These are phyloP conservation scores for Temnothorax unifasciatus DNA, from an alignment of 2,888 invertebrate genomes.

Conservation along the genomic window DNA sequence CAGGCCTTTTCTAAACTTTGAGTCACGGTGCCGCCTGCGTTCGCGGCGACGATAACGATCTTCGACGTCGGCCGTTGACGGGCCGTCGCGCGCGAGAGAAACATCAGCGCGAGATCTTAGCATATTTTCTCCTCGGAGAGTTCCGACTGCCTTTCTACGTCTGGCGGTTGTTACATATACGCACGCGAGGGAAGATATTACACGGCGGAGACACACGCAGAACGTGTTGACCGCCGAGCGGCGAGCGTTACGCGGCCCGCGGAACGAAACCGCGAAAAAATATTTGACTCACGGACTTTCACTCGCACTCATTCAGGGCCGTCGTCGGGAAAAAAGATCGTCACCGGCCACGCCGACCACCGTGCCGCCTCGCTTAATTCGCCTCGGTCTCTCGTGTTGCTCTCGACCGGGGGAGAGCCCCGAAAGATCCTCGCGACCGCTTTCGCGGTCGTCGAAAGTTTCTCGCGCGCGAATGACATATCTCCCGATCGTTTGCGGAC, in stretches of 20 bases:
- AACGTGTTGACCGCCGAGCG: neutral
- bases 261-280: constrained; percentile 70
- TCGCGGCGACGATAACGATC: neutral
- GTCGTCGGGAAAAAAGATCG: constrained; percentile 70
- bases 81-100: neutral
- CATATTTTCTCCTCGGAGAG: constrained; percentile 28
- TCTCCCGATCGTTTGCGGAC: constrained; percentile 20
- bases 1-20: neutral
- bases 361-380: neutral
- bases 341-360: constrained; percentile 15
- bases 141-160: constrained; percentile 13
- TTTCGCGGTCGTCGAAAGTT: constrained; percentile 62
- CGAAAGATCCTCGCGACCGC: constrained; percentile 58
- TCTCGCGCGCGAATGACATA: constrained; percentile 18
- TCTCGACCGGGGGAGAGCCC: neutral
- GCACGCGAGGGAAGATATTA: constrained; percentile 58
- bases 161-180: neutral
- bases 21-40: neutral
- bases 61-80: neutral
- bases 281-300: constrained; percentile 78
- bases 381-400: neutral
- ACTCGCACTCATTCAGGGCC: constrained; percentile 78
- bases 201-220: neutral
- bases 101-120: constrained; percentile 10
- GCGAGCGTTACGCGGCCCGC: constrained; percentile 44